Evolutionary conservation across 1,140 invertebrate species (phyloP).

Genomic region (Coenobita brevimanus): DNA sequence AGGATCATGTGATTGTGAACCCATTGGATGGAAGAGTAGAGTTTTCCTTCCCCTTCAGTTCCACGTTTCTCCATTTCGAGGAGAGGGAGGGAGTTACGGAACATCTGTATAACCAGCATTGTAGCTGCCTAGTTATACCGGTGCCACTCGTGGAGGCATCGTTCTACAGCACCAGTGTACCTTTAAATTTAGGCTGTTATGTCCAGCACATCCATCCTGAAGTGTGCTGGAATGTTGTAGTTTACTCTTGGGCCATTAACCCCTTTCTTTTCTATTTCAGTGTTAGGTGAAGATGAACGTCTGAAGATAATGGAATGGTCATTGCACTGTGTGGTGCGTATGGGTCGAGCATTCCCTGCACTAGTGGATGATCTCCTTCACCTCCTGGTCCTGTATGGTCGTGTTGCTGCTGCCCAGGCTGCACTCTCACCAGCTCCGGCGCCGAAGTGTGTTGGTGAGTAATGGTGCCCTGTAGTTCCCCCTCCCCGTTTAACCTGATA

Average conservation of each 20-base stretch:
- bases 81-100: no score
- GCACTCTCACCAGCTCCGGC: constrained; percentile 74
- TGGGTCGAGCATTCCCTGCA: constrained; percentile 94
- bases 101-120: no score
- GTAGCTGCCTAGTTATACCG: no score
- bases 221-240: no score
- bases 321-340: constrained; percentile 87
- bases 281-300: constrained; percentile 85
- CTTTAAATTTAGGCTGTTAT: no score
- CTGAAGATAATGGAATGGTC: constrained; percentile 87
- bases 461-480: not conserved
- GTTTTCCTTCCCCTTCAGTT: no score
- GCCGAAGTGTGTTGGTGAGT: constrained; percentile 56
- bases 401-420: constrained; percentile 80
- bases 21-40: no score
- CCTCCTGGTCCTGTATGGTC: constrained; percentile 88
- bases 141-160: no score
- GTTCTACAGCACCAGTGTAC: no score
- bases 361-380: constrained; percentile 90
- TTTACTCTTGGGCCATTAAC: not conserved
- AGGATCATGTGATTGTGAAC: no score
- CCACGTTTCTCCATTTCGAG: no score
- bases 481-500: not conserved
- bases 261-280: constrained; percentile 72
- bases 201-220: no score